Evolutionary conservation across 2,888 invertebrate genomes (phyloP).

Genomic region (Antheraea yamamai): DNA sequence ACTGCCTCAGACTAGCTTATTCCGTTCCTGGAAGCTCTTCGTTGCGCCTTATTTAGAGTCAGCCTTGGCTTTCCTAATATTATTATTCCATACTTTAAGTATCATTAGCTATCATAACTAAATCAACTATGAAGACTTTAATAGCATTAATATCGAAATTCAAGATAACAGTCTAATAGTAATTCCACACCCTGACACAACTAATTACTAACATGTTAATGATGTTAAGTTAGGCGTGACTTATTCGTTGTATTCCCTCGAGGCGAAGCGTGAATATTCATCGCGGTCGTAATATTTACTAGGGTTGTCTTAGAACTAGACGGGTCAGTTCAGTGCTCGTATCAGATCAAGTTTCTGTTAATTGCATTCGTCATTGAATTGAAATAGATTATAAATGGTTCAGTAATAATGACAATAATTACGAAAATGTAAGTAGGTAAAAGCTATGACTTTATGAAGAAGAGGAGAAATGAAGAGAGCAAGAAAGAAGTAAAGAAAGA

Average conservation of each 20-base stretch:
- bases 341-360: constrained; percentile 3
- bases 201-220: constrained; percentile 20
- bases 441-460: too few species aligned
- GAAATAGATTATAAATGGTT: not conserved
- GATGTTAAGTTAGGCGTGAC: constrained; percentile 22
- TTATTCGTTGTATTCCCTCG: constrained; percentile 21
- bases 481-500: too few species aligned
- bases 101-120: not conserved
- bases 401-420: not conserved
- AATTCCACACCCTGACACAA: constrained; percentile 18
- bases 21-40: too few species aligned
- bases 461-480: too few species aligned
- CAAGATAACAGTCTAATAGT: not conserved
- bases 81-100: too few species aligned
- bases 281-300: constrained; percentile 32
- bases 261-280: constrained; percentile 36
- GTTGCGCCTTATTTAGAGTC: too few species aligned
- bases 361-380: not conserved
- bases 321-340: not conserved
- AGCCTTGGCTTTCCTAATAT: too few species aligned
- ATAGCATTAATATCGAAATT: not conserved
- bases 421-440: not conserved
- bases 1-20: too few species aligned
- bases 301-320: not conserved
- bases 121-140: not conserved